Conservation (phyloP, 2,888 invertebrate species). For the Andrena chrysosceles region DNA sequence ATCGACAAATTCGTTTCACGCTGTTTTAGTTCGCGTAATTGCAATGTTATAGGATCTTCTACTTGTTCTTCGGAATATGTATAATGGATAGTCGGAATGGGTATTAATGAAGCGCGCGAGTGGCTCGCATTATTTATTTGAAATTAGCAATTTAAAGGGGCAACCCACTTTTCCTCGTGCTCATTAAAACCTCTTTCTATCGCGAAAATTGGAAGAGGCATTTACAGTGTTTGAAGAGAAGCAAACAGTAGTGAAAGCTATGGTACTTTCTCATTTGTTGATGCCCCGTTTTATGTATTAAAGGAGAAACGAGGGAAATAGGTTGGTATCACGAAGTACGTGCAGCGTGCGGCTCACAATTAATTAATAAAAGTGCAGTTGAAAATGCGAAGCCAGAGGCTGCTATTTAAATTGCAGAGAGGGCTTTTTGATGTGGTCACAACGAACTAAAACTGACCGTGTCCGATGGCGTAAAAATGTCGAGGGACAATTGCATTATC, state of each 20-base stretch:
- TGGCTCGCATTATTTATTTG: background rate
- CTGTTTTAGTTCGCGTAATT: background rate
- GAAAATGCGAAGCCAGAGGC: background rate
- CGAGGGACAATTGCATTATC: constrained; percentile 41
- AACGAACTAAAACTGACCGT: constrained; percentile 33
- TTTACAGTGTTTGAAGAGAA: background rate
- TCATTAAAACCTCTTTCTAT: background rate
- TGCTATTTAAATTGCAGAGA: background rate
- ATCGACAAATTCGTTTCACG: constrained; percentile 9
- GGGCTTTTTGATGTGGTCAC: constrained; percentile 45
- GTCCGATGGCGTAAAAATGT: constrained; percentile 44
- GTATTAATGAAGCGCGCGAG: background rate
- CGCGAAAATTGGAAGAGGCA: too few relatives aligned
- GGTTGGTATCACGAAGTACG: background rate
- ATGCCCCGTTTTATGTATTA: background rate
- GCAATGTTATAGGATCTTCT: background rate
- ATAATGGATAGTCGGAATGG: background rate
- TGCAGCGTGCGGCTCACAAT: background rate
- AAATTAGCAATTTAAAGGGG: background rate
- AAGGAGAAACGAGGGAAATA: background rate
- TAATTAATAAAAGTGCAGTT: constrained; percentile 11
- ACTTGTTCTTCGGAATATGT: background rate
- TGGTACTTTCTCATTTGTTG: background rate
- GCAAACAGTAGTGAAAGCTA: background rate
- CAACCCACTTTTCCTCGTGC: background rate